These are phyloP conservation scores for Rapana venosa DNA, from an alignment of 2,888 invertebrate species.

Conservation along the genomic window DNA sequence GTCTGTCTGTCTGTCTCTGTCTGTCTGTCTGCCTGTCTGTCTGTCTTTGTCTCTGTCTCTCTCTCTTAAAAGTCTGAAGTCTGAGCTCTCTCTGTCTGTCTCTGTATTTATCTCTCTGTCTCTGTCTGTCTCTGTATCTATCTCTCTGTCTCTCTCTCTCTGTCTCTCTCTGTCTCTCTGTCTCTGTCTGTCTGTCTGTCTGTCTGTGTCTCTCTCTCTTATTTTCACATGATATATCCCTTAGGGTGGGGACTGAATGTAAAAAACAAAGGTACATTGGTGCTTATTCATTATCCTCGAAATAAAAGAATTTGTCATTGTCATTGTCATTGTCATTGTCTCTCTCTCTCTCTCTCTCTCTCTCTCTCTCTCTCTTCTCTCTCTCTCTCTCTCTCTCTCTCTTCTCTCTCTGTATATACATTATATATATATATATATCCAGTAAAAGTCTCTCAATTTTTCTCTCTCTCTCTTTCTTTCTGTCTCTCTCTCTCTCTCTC, in stretches of 20 bases:
- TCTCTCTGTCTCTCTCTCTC: neutral
- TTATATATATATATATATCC: too few species aligned
- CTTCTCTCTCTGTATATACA: neutral
- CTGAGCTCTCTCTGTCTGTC: neutral
- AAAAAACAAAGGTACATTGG: too few species aligned
- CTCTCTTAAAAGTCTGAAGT: too few species aligned
- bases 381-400: neutral
- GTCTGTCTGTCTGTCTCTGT: neutral
- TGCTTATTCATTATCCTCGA: too few species aligned
- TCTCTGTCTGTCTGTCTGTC: neutral
- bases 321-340: neutral
- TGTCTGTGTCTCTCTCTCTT: neutral
- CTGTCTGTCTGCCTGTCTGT: slow-evolving; percentile 10
- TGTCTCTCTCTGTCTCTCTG: neutral
- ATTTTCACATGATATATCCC: too few species aligned
- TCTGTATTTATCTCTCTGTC: neutral
- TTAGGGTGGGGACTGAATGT: too few species aligned
- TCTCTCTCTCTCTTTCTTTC: neutral
- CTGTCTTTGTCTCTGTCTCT: neutral
- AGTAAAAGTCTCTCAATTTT: too few species aligned
- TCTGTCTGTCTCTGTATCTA: neutral
- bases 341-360: neutral
- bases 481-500: neutral
- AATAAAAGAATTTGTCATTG: neutral
- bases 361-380: neutral